Evolutionary conservation across 2,888 invertebrate genomes (phyloP).

Genomic region (Thymelicus lineola): DNA sequence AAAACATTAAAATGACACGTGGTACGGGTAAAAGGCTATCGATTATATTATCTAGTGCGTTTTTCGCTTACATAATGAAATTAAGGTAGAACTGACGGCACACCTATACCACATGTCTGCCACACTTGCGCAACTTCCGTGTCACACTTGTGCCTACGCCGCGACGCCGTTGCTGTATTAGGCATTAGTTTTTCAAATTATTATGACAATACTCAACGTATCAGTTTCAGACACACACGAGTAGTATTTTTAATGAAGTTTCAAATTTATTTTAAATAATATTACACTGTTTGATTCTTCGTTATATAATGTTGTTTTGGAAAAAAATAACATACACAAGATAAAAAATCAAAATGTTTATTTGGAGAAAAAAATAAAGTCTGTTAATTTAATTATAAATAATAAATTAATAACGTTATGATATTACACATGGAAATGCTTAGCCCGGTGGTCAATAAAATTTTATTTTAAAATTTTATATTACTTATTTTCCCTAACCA

Average conservation of each 20-base stretch:
- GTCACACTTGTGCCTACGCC: neutral
- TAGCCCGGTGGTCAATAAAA: no score
- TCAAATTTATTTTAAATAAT: neutral
- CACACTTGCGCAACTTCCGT: no score
- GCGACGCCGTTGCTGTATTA: neutral
- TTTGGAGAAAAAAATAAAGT: no score
- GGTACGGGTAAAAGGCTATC: no score
- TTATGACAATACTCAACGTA: slow-evolving; percentile 2
- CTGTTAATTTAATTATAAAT: no score
- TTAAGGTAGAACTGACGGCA: no score
- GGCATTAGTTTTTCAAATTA: neutral
- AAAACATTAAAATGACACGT: neutral
- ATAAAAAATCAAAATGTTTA: no score
- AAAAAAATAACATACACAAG: neutral
- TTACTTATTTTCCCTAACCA: neutral
- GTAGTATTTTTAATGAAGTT: neutral
- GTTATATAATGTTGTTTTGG: neutral
- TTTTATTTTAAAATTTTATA: no score
- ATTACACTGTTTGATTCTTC: neutral
- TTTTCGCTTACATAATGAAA: no score
- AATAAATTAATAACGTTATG: no score
- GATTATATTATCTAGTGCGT: no score
- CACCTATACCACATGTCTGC: neutral
- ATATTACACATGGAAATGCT: no score
- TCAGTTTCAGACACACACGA: neutral